Percentiles rank a stretch among this genome's conserved stretches.
Evolutionary conservation across 2,888 invertebrate species (phyloP).

Genomic region (Blastobasis lacticolella): DNA sequence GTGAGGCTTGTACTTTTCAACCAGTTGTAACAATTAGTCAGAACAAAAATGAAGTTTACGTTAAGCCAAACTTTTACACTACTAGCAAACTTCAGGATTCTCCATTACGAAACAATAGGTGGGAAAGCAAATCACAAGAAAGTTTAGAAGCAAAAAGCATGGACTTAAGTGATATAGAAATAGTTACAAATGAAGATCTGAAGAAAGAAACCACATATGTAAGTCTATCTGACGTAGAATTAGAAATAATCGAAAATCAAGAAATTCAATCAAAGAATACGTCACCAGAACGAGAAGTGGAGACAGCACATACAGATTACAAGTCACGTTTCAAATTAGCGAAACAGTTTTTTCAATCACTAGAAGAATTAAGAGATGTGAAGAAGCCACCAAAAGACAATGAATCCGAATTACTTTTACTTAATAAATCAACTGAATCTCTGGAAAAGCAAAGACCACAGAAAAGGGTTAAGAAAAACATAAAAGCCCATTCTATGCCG

Average conservation of each 20-base stretch:
- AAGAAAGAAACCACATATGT: slow-evolving; percentile 45
- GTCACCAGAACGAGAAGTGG: slow-evolving; percentile 33
- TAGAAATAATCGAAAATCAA: slow-evolving; percentile 55
- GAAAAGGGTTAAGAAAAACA: slow-evolving; percentile 42
- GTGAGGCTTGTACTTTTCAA: too few species aligned
- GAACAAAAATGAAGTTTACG: too few species aligned
- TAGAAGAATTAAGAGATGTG: slow-evolving; percentile 52
- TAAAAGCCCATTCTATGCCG: slow-evolving; percentile 57
- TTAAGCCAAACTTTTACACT: too few species aligned
- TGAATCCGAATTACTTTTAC: slow-evolving; percentile 53
- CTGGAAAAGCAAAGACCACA: slow-evolving; percentile 38
- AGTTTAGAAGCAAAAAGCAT: slow-evolving; percentile 31
- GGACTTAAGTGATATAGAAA: slow-evolving; percentile 32
- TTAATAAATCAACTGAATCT: slow-evolving; percentile 53
- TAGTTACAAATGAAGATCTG: slow-evolving; percentile 19
- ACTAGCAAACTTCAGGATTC: too few species aligned
- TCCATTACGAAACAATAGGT: slow-evolving; percentile 7
- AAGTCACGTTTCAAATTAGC: slow-evolving; percentile 65
- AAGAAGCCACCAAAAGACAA: slow-evolving; percentile 48
- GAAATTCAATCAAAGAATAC: slow-evolving; percentile 33
- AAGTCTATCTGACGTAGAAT: slow-evolving; percentile 58
- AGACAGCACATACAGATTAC: slow-evolving; percentile 43
- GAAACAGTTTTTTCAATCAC: slow-evolving; percentile 64
- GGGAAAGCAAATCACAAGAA: slow-evolving; percentile 26
- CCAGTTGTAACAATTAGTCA: too few species aligned